Evolutionary conservation across 1,140 invertebrate genomes (phyloP).

Genomic region (Oryctes rhinoceros): DNA sequence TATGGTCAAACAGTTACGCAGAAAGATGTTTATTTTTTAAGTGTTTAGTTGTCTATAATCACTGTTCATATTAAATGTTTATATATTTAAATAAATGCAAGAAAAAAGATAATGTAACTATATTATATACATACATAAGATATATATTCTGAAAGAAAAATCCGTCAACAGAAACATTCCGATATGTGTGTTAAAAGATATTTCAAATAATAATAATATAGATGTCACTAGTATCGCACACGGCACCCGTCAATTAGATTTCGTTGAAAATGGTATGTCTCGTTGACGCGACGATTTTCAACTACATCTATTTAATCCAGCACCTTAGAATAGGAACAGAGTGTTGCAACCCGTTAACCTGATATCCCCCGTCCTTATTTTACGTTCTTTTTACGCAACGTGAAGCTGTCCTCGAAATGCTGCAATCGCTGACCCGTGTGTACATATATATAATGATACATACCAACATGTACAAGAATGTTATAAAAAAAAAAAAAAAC

Average conservation of each 20-base stretch:
- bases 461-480: neutral
- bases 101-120: slow-evolving; percentile 16
- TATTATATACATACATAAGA: slow-evolving; percentile 51
- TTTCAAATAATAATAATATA: neutral
- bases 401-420: slow-evolving; percentile 36
- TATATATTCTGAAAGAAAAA: slow-evolving; percentile 47
- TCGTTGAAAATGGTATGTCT: neutral
- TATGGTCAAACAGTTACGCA: slow-evolving; percentile 40
- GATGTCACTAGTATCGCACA: slow-evolving; percentile 48
- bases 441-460: slow-evolving; percentile 24
- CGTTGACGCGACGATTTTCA: neutral
- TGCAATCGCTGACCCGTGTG: slow-evolving; percentile 44
- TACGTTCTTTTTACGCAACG: slow-evolving; percentile 3
- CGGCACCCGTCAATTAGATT: slow-evolving; percentile 15
- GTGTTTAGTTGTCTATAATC: slow-evolving; percentile 50
- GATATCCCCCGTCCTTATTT: neutral
- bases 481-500: slow-evolving; percentile 7
- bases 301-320: slow-evolving; percentile 5
- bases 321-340: slow-evolving; percentile 18
- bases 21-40: slow-evolving; percentile 55
- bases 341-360: neutral
- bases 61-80: slow-evolving; percentile 46
- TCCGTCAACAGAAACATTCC: slow-evolving; percentile 50
- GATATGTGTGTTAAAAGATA: slow-evolving; percentile 51
- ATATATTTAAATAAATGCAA: slow-evolving; percentile 43